Conservation (phyloP, 2,888 invertebrate genomes). For the Bursaphelenchus okinawaensis region DNA sequence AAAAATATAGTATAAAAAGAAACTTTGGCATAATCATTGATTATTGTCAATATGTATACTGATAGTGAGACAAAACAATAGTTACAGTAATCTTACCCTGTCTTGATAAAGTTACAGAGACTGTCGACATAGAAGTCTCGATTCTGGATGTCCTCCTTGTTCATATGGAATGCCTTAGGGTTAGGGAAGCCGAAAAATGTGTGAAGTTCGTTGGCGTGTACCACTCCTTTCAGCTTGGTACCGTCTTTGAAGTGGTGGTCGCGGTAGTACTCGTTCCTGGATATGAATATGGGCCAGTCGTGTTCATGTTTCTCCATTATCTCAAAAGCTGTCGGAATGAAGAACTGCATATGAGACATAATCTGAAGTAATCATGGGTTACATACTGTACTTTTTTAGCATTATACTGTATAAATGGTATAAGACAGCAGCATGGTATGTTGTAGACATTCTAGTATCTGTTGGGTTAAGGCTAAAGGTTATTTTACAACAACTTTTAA, state of each 20-base stretch:
- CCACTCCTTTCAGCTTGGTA: slow-evolving; percentile 7
- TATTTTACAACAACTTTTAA: background rate
- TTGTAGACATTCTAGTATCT: no score
- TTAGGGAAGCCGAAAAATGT: background rate
- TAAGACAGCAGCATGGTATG: no score
- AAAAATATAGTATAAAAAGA: no score
- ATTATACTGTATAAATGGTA: no score
- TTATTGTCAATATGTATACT: no score
- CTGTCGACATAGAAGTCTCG: background rate
- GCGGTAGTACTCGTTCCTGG: slow-evolving; percentile 5
- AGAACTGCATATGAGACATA: slow-evolving; percentile 1
- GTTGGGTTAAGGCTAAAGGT: background rate
- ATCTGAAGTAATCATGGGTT: slow-evolving; percentile 6
- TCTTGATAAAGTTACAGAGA: background rate
- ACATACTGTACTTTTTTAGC: no score
- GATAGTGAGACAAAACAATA: no score
- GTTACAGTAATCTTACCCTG: background rate
- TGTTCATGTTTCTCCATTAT: slow-evolving; percentile 8
- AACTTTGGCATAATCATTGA: no score
- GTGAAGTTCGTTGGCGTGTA: slow-evolving; percentile 9
- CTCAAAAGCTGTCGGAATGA: slow-evolving; percentile 1
- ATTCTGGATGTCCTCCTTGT: background rate
- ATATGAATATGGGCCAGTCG: slow-evolving; percentile 10
- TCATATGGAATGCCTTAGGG: background rate
- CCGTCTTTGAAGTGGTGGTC: slow-evolving; percentile 1